phyloP scores from a whole-genome alignment of 1,140 invertebrate species.

The Forficula auricularia region DNA sequence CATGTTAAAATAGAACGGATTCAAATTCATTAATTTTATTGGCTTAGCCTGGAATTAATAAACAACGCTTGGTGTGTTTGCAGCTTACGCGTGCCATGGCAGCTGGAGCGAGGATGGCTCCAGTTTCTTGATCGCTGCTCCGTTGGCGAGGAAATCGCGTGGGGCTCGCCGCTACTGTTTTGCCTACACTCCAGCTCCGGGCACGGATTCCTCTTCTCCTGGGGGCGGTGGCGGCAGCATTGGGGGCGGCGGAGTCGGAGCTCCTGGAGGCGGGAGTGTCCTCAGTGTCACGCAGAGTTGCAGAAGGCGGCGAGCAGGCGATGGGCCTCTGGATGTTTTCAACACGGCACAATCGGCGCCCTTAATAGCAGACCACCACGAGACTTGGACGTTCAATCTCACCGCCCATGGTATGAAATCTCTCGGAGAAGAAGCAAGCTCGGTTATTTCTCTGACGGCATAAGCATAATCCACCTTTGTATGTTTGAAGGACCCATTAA shows the following conservation, averaged over 20 bases:
- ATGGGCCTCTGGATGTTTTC: conserved; percentile 13
- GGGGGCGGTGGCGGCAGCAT: conserved; percentile 12
- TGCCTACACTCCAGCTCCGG: conserved; percentile 17
- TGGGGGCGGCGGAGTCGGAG: conserved; percentile 13
- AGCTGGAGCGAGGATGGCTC: conserved; percentile 46
- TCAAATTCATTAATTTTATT: no score
- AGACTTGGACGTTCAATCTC: conserved; percentile 18
- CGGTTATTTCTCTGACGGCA: no score
- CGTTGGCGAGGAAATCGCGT: conserved; percentile 25
- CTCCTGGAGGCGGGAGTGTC: conserved; percentile 11
- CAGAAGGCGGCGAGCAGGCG: conserved; percentile 16
- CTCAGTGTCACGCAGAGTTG: conserved; percentile 5
- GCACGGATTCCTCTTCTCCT: not conserved
- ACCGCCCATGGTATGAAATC: conserved; percentile 19
- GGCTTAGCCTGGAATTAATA: no score
- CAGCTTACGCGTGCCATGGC: conserved; percentile 47
- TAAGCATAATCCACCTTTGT: no score
- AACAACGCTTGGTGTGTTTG: no score
- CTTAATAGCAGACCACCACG: conserved; percentile 4
- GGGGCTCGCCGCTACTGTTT: conserved; percentile 27
- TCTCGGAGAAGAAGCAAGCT: no score
- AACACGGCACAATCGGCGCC: conserved; percentile 11
- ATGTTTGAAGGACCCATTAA: no score
- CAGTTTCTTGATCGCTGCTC: conserved; percentile 42
- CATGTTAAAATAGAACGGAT: no score